Base-by-base conservation (phyloP, 2,888 invertebrate species). In the Acleris emargana region DNA sequence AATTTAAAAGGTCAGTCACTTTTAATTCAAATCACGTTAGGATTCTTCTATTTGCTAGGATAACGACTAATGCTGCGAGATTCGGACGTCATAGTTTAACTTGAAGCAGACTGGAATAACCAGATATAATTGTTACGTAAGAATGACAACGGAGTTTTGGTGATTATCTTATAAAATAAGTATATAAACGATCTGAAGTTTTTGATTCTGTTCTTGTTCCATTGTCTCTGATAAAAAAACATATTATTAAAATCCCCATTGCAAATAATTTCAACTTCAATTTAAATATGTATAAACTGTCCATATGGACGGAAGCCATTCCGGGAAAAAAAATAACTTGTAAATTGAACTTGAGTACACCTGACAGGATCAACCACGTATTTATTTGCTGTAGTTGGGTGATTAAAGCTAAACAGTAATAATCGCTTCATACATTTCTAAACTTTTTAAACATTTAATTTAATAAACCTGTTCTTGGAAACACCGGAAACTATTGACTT, bases 11-110 rank as follows among this genome's bases (percentile, higher is more conserved):
- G 28, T 9, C 28, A 28, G n/a, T 18, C 32, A 53, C 38, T 53
- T 53, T 18, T 13, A 18, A 53, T 32, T 38, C 53, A 53, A 53
- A 38, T 18, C 53, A 53, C 53, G 38, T 53, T 53, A 53, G 20
- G 16, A 53, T 53, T 38, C 38, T 38, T 53, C 3, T 18, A 38
- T 38, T 53, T 38, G 13, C 18, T 18, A 53, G 32, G 38, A 20
- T 18, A 54, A 16, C 6, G n/a, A 16, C 17, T 45, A 45, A 7
- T 17, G 2, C 17, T 45, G 16, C n/a, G 43, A 43, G 53, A 64
- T 57, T 43, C 47, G 5, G 28, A 54, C n/a, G 49, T 54, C 57
- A 57, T 57, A 45, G n/a, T 9, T 25, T 49, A 28, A 42, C 25
- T 52, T 17, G 13, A 11, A 18, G 47, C 2, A 6, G 6, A 47